Base-by-base conservation (phyloP, 2,113 vertebrate genomes). In the Dasypus novemcinctus region DNA sequence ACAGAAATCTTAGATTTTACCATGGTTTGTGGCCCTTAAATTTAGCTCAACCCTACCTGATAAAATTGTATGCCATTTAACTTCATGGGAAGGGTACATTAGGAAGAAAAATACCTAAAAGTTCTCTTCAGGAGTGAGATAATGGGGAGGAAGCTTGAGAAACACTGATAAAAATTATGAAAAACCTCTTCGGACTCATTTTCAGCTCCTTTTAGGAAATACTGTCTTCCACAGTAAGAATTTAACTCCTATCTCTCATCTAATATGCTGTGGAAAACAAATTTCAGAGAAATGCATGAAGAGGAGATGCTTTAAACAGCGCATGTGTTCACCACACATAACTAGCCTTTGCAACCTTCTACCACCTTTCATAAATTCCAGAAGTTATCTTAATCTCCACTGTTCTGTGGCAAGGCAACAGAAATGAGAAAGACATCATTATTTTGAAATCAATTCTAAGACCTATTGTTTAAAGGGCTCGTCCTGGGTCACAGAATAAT, bases 271-370 rank as follows among this genome's bases (percentile, higher is more conserved):
- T 25, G 43, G 66, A 54, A 84, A 94, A 69, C 36, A 27, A 46
- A 76, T 5, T 31, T 36, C 43, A 54, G 31, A 49, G 46, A 27
- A 12, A 36, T 0, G 12, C 79, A 11, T 1, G 3, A 63, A 15
- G 27, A 68, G 54, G 25, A 6, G 29, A n/a, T 4, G 13, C 84
- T 36, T 64, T 49, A 43, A 31, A 68, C 33, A 15, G 31, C 0
- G 4, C 23, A 0, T 1, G 1, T 11, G 2, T 21, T 43, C 1
- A 0, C 27, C 88, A 54, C 20, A 14, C 0, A 5, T 13, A 43
- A 72, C 0, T 6, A 11, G 23, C 3, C 49, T 23, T 7, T 21
- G 20, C 25, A 20, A 52, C 12, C 93, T 38, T 31, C 75, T 11
- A 68, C 59, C 38, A 10, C 75, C 80, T 38, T 59, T 7, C 79